Conservation (phyloP, 2,888 invertebrate genomes). For the Drosophila paranaensis region DNA sequence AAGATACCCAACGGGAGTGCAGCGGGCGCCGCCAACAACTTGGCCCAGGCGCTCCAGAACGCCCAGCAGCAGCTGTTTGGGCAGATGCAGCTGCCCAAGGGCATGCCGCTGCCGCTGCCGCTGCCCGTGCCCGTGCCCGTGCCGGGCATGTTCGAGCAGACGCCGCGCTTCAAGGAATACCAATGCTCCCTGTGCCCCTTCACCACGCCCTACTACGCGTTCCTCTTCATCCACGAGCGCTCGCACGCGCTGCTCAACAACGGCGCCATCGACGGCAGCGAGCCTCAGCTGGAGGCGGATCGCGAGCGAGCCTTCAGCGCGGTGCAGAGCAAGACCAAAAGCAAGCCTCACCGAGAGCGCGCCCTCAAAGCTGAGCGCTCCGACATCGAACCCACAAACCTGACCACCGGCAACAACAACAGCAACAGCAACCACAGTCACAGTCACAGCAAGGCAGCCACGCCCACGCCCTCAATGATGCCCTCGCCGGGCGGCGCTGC, state of each 20-base stretch:
- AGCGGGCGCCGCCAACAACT: slow-evolving; percentile 73
- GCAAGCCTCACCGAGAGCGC: slow-evolving; percentile 43
- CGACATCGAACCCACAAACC: slow-evolving; percentile 71
- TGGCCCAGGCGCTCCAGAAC: slow-evolving; percentile 82
- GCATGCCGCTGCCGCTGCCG: slow-evolving; percentile 67
- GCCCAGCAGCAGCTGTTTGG: slow-evolving; percentile 80
- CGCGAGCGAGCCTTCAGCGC: slow-evolving; percentile 31
- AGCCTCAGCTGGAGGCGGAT: slow-evolving; percentile 26
- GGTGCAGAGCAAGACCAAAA: slow-evolving; percentile 43
- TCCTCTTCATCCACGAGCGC: slow-evolving; percentile 96
- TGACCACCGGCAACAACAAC: slow-evolving; percentile 83
- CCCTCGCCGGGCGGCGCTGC: slow-evolving; percentile 1
- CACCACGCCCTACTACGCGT: slow-evolving; percentile 94
- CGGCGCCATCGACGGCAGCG: slow-evolving; percentile 27
- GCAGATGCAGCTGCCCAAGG: slow-evolving; percentile 78
- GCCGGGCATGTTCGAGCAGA: slow-evolving; percentile 78
- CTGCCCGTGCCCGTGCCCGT: slow-evolving; percentile 56
- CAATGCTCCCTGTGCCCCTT: slow-evolving; percentile 96
- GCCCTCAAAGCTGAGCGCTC: slow-evolving; percentile 16
- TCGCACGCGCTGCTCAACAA: slow-evolving; percentile 87
- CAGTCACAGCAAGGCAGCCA: slow-evolving; percentile 12
- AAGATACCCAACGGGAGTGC: slow-evolving; percentile 84
- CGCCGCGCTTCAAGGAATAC: slow-evolving; percentile 89
- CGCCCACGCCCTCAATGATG: slow-evolving; percentile 36
- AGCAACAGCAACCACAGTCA: slow-evolving; percentile 85